These are phyloP conservation scores for Acleris cristana DNA, from an alignment of 2,888 invertebrate genomes.

Conservation along the genomic window DNA sequence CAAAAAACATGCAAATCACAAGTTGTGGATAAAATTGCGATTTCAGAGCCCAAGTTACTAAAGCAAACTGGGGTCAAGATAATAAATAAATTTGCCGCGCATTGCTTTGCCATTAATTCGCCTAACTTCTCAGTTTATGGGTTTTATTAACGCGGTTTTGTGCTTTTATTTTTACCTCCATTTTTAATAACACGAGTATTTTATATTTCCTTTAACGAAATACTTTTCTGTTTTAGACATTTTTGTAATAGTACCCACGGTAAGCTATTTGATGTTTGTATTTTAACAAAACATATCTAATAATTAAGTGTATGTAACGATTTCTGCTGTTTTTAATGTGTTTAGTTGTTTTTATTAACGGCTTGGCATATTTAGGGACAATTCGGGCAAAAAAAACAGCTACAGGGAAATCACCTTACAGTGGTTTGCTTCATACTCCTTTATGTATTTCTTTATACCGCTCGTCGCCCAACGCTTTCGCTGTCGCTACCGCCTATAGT, in stretches of 20 bases:
- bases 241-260: slow-evolving; percentile 16
- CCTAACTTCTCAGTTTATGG: slow-evolving; percentile 25
- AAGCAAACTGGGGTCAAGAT: slow-evolving; percentile 18
- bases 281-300: no score
- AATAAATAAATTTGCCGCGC: slow-evolving; percentile 31
- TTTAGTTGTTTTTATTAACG: no score
- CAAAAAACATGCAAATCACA: not conserved
- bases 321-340: no score
- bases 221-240: not conserved
- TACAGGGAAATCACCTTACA: no score
- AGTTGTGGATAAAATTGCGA: not conserved
- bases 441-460: no score
- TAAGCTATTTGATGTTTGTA: no score
- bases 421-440: no score
- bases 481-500: no score
- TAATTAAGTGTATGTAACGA: no score
- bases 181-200: not conserved
- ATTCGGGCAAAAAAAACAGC: no score
- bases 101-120: slow-evolving; percentile 28
- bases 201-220: not conserved
- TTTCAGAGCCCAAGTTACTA: not conserved
- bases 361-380: no score
- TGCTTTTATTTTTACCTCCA: slow-evolving; percentile 5
- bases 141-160: slow-evolving; percentile 12
- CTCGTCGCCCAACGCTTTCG: no score